Percentiles rank a stretch among this genome's conserved stretches.
phyloP scores from a whole-genome alignment of 1,140 invertebrate genomes.

The Chironomus striatipennis region DNA sequence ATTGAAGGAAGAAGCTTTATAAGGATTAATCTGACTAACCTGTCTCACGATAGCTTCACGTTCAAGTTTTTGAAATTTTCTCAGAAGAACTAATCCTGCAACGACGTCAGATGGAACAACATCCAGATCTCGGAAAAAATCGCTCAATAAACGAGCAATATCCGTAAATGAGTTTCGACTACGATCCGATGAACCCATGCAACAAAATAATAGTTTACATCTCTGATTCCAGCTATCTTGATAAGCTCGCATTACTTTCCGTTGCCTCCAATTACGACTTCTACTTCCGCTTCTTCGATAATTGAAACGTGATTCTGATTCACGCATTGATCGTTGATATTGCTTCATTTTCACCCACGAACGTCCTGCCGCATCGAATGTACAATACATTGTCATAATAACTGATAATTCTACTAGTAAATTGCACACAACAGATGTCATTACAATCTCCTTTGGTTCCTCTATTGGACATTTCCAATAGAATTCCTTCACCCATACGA shows the following conservation, averaged over 20 bases:
- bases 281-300: slow-evolving; percentile 70
- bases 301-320: slow-evolving; percentile 62
- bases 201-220: slow-evolving; percentile 77
- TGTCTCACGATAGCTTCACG: slow-evolving; percentile 68
- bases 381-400: slow-evolving; percentile 76
- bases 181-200: slow-evolving; percentile 69
- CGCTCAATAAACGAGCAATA: slow-evolving; percentile 75
- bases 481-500: slow-evolving; percentile 62
- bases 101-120: slow-evolving; percentile 88
- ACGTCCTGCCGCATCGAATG: slow-evolving; percentile 75
- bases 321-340: slow-evolving; percentile 74
- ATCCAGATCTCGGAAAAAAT: slow-evolving; percentile 84
- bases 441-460: slow-evolving; percentile 61
- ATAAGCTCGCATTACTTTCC: slow-evolving; percentile 81
- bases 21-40: slow-evolving; percentile 38
- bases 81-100: slow-evolving; percentile 71
- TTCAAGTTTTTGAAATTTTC: slow-evolving; percentile 75
- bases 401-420: slow-evolving; percentile 66
- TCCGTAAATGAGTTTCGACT: slow-evolving; percentile 79
- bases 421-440: slow-evolving; percentile 74
- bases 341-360: slow-evolving; percentile 94
- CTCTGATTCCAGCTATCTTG: slow-evolving; percentile 86
- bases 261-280: slow-evolving; percentile 79
- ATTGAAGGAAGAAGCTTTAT: too few relatives aligned
- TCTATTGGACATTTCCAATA: slow-evolving; percentile 61